These are phyloP conservation scores for Irena cyanogastra DNA, from an alignment of 2,113 vertebrate species.

Conservation along the genomic window DNA sequence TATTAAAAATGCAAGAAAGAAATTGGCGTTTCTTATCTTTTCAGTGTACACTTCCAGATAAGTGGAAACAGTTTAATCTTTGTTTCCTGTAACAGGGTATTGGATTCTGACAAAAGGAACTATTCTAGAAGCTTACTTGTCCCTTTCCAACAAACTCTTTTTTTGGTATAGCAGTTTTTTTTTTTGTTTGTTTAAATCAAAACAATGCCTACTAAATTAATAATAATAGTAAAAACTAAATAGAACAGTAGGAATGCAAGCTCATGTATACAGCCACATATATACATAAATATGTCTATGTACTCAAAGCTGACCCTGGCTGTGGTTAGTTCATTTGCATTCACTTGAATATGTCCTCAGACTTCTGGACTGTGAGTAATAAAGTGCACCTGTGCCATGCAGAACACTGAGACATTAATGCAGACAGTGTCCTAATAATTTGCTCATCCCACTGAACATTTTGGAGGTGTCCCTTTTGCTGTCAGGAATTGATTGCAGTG, in stretches of 20 bases:
- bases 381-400: not conserved
- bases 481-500: slow-evolving; percentile 40
- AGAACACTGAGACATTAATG: not conserved
- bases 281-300: not conserved
- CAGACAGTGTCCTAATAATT: not conserved
- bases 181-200: not conserved
- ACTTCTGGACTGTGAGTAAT: not conserved
- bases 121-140: not conserved
- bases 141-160: not conserved
- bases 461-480: slow-evolving; percentile 27
- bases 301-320: not conserved
- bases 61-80: not conserved
- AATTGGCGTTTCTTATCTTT: not conserved
- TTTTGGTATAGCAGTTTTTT: not conserved
- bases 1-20: not conserved
- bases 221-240: not conserved
- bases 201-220: accelerated
- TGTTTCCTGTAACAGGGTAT: not conserved
- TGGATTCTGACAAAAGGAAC: not conserved
- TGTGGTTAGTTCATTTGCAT: not conserved
- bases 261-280: not conserved
- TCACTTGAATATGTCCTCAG: not conserved
- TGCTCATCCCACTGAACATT: not conserved
- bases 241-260: not conserved
- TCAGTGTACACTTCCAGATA: not conserved